These are phyloP conservation scores for Macroglossus sobrinus DNA, from an alignment of 2,113 vertebrate species.

Conservation along the genomic window DNA sequence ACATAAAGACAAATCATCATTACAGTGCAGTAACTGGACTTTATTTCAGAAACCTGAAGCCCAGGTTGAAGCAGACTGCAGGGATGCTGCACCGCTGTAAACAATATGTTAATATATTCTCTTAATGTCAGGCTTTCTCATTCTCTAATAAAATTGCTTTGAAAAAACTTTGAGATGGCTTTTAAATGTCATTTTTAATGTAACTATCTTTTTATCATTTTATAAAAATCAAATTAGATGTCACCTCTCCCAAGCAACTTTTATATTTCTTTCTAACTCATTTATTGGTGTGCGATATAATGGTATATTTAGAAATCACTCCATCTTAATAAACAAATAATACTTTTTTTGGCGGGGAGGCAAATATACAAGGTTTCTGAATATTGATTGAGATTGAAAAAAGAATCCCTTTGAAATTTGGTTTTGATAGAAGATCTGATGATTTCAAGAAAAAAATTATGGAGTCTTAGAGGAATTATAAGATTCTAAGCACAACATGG, in stretches of 20 bases:
- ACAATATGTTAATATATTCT: slow-evolving; percentile 10
- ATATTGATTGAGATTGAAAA: background rate
- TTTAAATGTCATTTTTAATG: slow-evolving; percentile 23
- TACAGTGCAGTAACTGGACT: background rate
- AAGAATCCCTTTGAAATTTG: background rate
- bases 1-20: slow-evolving; percentile 63
- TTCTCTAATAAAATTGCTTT: slow-evolving; percentile 45
- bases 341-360: background rate
- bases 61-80: background rate
- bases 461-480: background rate
- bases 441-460: background rate
- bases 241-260: background rate
- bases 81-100: background rate
- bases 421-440: background rate
- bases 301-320: slow-evolving; percentile 23
- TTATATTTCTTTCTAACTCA: slow-evolving; percentile 48
- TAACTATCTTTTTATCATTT: slow-evolving; percentile 33
- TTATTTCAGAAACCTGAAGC: slow-evolving; percentile 21
- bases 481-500: background rate
- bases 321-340: background rate
- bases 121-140: background rate
- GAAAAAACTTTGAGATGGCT: background rate
- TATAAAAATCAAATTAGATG: slow-evolving; percentile 54
- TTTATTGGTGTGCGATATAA: background rate
- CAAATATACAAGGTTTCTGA: background rate